Percentiles rank a stretch among this genome's conserved stretches.
These are phyloP conservation scores for Amphiprion percula DNA, from an alignment of 2,113 vertebrate species.

Conservation along the genomic window DNA sequence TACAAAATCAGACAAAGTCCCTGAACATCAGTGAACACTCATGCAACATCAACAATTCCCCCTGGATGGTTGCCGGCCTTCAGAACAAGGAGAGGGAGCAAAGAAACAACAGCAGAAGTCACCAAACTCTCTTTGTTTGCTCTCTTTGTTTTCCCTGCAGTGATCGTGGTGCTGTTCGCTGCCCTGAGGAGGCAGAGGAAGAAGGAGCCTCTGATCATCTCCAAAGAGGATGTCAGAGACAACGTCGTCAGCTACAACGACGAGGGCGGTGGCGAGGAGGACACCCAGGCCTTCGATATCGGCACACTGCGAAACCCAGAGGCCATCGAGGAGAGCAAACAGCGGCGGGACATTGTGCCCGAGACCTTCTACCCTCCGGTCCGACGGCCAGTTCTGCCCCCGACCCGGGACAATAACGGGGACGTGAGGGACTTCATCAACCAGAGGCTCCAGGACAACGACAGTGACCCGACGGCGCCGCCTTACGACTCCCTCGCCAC, in stretches of 20 bases:
- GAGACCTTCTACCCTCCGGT: slow-evolving; percentile 89
- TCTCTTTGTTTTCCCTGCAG: slow-evolving; percentile 74
- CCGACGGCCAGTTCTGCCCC: slow-evolving; percentile 84
- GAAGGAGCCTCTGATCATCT: slow-evolving; percentile 97
- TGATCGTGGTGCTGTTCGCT: slow-evolving; percentile 95
- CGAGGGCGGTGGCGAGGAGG: slow-evolving; percentile 97
- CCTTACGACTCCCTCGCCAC: slow-evolving; percentile 98
- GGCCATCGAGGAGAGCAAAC: slow-evolving; percentile 93
- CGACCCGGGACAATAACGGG: slow-evolving; percentile 88
- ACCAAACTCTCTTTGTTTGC: slow-evolving; percentile 39
- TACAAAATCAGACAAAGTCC: slow-evolving; percentile 67
- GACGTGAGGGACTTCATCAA: slow-evolving; percentile 97
- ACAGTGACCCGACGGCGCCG: slow-evolving; percentile 92
- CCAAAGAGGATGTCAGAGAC: slow-evolving; percentile 97
- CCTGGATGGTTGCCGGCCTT: slow-evolving; percentile 42
- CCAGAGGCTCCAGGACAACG: slow-evolving; percentile 95
- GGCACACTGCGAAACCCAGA: slow-evolving; percentile 94
- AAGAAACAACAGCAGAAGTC: slow-evolving; percentile 53
- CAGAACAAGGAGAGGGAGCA: slow-evolving; percentile 42
- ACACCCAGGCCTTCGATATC: slow-evolving; percentile 98
- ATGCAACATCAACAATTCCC: slow-evolving; percentile 52
- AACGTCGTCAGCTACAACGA: slow-evolving; percentile 99
- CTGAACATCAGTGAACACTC: slow-evolving; percentile 67
- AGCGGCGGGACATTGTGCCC: slow-evolving; percentile 93
- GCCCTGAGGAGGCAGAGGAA: slow-evolving; percentile 93